Evolutionary conservation across 2,113 vertebrate species (phyloP).

Genomic region (Callocephalon fimbriatum): DNA sequence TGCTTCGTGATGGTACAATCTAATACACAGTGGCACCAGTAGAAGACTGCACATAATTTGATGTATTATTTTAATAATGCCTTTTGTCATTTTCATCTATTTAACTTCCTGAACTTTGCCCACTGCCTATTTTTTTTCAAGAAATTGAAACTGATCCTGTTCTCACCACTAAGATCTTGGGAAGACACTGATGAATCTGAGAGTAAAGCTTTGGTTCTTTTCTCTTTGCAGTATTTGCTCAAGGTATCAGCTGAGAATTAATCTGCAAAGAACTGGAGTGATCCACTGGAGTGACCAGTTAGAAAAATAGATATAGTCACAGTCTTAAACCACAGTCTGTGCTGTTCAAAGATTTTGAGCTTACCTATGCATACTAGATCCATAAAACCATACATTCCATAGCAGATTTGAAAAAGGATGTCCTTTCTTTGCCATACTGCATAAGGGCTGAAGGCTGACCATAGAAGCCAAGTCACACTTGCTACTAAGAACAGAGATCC

Average conservation of each 20-base stretch:
- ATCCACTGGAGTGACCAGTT: constrained; percentile 28
- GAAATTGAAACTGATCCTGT: background rate
- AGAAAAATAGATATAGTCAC: constrained; percentile 43
- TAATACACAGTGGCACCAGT: background rate
- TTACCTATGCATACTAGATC: constrained; percentile 96
- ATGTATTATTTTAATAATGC: background rate
- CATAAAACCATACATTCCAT: constrained; percentile 98
- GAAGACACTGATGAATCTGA: background rate
- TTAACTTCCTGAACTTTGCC: background rate
- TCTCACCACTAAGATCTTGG: background rate
- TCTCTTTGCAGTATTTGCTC: background rate
- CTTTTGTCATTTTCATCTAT: background rate
- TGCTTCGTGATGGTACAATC: background rate
- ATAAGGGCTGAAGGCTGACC: constrained; percentile 93
- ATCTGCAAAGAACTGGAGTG: constrained; percentile 50
- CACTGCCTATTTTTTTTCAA: background rate
- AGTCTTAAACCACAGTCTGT: constrained; percentile 50
- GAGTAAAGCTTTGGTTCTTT: background rate
- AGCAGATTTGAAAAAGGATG: constrained; percentile 96
- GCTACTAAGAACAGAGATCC: constrained; percentile 94
- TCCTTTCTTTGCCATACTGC: constrained; percentile 94
- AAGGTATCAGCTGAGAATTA: constrained; percentile 10
- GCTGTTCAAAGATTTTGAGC: constrained; percentile 66
- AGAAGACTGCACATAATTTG: background rate
- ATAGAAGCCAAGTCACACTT: constrained; percentile 95